These are phyloP conservation scores for Tragopan temminckii DNA, from an alignment of 2,797 vertebrate species.

Conservation along the genomic window DNA sequence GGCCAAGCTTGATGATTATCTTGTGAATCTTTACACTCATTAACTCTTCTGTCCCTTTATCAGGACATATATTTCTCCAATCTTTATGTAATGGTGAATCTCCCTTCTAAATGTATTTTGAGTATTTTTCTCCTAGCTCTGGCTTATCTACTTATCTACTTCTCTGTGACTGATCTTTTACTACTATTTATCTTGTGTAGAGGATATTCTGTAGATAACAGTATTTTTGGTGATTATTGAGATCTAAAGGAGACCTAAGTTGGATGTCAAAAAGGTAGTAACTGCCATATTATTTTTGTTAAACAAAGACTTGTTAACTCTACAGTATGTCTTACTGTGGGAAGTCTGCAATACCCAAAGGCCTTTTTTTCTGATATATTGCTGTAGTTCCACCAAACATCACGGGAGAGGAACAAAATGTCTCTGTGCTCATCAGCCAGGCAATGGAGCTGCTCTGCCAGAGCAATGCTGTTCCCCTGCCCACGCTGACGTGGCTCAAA, in stretches of 20 bases:
- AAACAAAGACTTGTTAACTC: neutral
- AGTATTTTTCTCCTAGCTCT: neutral
- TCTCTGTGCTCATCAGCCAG: conserved; percentile 87
- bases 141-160: neutral
- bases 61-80: neutral
- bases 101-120: neutral
- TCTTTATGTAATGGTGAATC: neutral
- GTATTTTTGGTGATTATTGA: neutral
- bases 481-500: conserved; percentile 90
- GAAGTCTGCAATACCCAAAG: neutral
- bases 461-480: conserved; percentile 90
- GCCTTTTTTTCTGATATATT: neutral
- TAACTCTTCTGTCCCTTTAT: neutral
- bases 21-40: neutral
- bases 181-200: neutral
- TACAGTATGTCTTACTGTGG: neutral
- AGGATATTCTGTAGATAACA: neutral
- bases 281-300: neutral
- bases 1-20: neutral
- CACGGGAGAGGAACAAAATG: conserved; percentile 93
- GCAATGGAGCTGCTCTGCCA: conserved; percentile 89
- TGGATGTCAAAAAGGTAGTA: neutral
- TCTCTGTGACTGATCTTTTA: neutral
- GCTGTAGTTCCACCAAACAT: conserved; percentile 93
- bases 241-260: neutral